phyloP scores from a whole-genome alignment of 2,888 invertebrate species.

The Cheilosia vernalis region DNA sequence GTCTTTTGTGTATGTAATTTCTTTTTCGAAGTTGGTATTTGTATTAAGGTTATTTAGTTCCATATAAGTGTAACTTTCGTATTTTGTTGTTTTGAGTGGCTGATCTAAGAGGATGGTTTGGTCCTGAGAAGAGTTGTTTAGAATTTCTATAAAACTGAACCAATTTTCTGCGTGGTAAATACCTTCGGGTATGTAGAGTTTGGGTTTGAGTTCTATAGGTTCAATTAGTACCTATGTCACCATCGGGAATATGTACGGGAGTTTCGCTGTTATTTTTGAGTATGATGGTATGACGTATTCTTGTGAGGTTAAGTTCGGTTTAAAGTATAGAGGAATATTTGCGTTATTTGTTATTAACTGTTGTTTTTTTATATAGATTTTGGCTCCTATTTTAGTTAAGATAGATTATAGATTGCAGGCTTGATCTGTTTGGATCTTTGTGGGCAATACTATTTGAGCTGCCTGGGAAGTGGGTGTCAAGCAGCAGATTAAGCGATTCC shows the following conservation, averaged over 20 bases:
- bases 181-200: background rate
- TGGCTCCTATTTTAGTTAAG: slow-evolving; percentile 5
- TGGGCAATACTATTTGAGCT: no score
- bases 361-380: slow-evolving; percentile 19
- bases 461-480: no score
- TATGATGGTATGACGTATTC: background rate
- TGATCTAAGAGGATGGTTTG: slow-evolving; percentile 1
- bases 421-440: no score
- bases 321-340: background rate
- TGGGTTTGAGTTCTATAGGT: slow-evolving; percentile 4
- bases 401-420: no score
- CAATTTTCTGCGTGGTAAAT: slow-evolving; percentile 7
- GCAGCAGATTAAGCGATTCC: no score
- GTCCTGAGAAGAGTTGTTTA: background rate
- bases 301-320: background rate
- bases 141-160: slow-evolving; percentile 9
- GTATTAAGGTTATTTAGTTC: slow-evolving; percentile 14
- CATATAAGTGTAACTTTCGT: background rate
- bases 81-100: background rate
- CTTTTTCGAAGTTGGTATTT: no score
- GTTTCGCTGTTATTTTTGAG: background rate
- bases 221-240: slow-evolving; percentile 14
- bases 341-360: slow-evolving; percentile 15
- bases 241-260: background rate
- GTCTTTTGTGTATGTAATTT: no score